These are phyloP conservation scores for Eolophus roseicapilla DNA, from an alignment of 2,113 vertebrate species.

Conservation along the genomic window DNA sequence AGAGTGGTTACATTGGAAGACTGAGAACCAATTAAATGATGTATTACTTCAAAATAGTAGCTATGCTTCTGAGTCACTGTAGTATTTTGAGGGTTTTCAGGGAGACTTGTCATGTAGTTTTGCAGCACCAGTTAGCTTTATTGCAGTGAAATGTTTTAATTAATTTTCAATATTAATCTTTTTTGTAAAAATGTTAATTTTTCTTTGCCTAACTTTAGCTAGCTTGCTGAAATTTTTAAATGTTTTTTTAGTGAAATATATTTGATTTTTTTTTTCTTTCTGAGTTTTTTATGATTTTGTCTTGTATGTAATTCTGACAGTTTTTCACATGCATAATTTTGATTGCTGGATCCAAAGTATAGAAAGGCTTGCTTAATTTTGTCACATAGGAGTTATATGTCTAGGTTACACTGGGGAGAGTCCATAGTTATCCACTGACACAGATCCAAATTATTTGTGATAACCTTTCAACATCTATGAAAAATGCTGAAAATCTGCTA, in stretches of 20 bases:
- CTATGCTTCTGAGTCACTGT: conserved; percentile 68
- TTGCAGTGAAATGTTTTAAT: background rate
- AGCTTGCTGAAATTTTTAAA: background rate
- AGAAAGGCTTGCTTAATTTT: background rate
- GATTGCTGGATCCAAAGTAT: background rate
- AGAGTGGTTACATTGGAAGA: conserved; percentile 66
- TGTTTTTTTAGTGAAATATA: background rate
- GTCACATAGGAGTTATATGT: background rate
- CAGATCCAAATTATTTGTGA: background rate
- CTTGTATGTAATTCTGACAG: background rate
- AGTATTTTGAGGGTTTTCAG: background rate
- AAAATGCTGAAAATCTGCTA: background rate
- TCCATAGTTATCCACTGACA: background rate
- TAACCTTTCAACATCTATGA: background rate
- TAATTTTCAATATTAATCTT: background rate
- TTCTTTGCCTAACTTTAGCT: background rate
- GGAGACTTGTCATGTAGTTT: conserved; percentile 6
- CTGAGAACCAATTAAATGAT: conserved; percentile 75
- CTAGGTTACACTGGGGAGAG: background rate
- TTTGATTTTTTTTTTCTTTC: background rate
- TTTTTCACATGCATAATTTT: background rate
- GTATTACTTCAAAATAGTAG: conserved; percentile 77
- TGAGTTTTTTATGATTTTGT: background rate
- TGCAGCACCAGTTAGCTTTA: background rate
- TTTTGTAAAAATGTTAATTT: background rate